A percentile compares a stretch with the other conserved stretches of the same genome.
Evolutionary conservation across 2,113 vertebrate species (phyloP).

Genomic region (Pygathrix nemaeus): DNA sequence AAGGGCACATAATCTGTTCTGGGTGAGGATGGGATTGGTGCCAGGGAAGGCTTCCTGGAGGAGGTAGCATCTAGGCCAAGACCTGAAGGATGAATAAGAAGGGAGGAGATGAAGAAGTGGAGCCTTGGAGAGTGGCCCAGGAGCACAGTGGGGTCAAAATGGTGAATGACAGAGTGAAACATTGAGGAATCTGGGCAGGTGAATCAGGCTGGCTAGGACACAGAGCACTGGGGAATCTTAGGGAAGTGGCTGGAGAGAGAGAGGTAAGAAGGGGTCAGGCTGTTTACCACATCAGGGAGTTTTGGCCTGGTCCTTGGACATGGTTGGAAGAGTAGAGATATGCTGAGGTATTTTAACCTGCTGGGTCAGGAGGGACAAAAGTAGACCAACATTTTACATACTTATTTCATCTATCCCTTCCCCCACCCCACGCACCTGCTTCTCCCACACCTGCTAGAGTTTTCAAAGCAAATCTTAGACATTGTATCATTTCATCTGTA

Average conservation of each 20-base stretch:
- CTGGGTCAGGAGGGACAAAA: neutral
- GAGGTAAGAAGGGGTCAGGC: neutral
- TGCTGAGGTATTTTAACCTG: neutral
- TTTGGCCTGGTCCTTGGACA: neutral
- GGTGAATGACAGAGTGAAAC: neutral
- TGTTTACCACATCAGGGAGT: rapidly evolving
- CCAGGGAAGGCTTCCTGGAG: neutral
- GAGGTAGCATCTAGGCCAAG: neutral
- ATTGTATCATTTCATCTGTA: neutral
- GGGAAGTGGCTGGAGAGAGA: neutral
- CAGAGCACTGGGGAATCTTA: rapidly evolving
- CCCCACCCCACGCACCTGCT: neutral
- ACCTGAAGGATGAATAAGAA: neutral
- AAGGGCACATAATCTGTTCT: neutral
- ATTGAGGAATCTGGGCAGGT: neutral
- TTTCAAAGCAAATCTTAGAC: neutral
- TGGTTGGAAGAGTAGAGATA: neutral
- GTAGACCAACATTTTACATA: neutral
- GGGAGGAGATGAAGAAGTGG: neutral
- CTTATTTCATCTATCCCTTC: neutral
- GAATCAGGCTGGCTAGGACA: neutral
- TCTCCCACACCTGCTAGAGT: neutral
- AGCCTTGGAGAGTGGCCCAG: neutral
- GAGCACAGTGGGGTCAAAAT: neutral
- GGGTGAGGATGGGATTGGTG: neutral